Percentiles rank a stretch among this genome's conserved stretches.
Evolutionary conservation across 2,797 vertebrate species (phyloP).

Genomic region (Darevskia nairensis): DNA sequence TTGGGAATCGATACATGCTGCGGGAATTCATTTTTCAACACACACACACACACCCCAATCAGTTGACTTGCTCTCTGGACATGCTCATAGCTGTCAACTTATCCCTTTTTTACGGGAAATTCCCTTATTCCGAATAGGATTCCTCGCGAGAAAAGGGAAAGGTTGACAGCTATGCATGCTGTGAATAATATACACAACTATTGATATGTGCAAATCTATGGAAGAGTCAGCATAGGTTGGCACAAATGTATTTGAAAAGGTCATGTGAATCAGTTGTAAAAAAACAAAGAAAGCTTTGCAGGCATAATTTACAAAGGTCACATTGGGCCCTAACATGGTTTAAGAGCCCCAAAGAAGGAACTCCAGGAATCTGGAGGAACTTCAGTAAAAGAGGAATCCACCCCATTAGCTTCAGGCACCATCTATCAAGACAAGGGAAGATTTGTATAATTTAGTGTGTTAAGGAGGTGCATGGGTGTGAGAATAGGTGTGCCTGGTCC

Average conservation of each 20-base stretch:
- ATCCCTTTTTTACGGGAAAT: no score
- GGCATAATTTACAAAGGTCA: neutral
- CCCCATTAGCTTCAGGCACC: neutral
- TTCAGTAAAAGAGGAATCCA: neutral
- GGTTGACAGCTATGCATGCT: no score
- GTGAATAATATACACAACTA: neutral
- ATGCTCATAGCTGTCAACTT: no score
- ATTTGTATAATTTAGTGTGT: neutral
- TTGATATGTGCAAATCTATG: neutral
- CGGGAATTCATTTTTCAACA: neutral
- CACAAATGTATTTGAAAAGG: neutral
- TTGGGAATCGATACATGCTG: neutral
- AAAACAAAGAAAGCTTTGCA: neutral
- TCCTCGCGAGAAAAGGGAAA: no score
- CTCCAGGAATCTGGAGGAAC: neutral
- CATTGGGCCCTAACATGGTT: neutral
- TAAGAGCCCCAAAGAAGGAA: neutral
- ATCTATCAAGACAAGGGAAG: neutral
- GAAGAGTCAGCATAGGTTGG: neutral
- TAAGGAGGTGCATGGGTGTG: neutral
- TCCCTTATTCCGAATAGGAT: no score
- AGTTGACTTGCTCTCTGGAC: neutral
- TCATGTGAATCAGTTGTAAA: neutral
- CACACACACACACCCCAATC: neutral
- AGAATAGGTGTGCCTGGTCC: neutral